These are phyloP conservation scores for Linnaemya vulpina DNA, from an alignment of 2,888 invertebrate genomes.

Conservation along the genomic window DNA sequence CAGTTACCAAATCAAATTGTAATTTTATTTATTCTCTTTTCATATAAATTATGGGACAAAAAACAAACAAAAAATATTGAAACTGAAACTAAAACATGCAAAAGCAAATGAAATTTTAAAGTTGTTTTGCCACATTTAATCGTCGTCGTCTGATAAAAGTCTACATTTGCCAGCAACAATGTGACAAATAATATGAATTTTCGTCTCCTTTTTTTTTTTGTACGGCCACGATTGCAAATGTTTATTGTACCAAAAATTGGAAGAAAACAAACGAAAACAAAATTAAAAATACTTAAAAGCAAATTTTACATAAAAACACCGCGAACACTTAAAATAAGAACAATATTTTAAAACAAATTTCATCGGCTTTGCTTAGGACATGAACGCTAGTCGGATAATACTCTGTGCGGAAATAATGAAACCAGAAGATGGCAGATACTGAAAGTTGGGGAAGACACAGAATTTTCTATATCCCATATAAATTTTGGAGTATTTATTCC, in stretches of 20 bases:
- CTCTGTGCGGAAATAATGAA: too few species aligned
- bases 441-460: too few species aligned
- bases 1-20: too few species aligned
- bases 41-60: neutral
- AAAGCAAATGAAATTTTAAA: constrained; percentile 60
- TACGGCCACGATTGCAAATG: constrained; percentile 61
- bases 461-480: too few species aligned
- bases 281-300: constrained; percentile 14
- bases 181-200: constrained; percentile 72
- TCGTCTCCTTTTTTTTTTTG: constrained; percentile 57
- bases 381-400: too few species aligned
- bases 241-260: constrained; percentile 60
- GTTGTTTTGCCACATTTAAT: constrained; percentile 72
- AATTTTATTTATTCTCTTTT: too few species aligned
- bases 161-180: constrained; percentile 66
- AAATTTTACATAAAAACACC: constrained; percentile 29
- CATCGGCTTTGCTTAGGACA: too few species aligned
- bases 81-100: constrained; percentile 21
- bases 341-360: neutral
- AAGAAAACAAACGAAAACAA: too few species aligned
- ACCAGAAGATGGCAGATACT: too few species aligned
- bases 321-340: neutral
- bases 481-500: too few species aligned
- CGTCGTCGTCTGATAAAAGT: constrained; percentile 70
- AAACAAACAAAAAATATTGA: neutral